Evolutionary conservation across 2,888 invertebrate genomes (phyloP).

Genomic region (Lepidocyrtinus sp.): DNA sequence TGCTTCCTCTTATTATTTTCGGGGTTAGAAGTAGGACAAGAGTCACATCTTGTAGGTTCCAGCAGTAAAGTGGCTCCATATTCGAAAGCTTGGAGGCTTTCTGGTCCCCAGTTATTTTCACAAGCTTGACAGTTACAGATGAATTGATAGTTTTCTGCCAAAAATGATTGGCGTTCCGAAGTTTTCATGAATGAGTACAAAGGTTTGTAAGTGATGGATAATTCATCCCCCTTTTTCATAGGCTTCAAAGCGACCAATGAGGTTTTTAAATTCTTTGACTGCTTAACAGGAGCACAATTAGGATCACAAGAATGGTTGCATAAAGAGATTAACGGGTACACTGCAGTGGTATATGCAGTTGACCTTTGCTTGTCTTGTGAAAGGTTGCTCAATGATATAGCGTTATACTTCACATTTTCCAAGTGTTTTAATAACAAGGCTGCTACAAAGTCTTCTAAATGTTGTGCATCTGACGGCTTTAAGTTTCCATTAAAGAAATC

Average conservation of each 20-base stretch:
- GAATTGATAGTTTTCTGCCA: conserved; percentile 64
- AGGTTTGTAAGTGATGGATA: conserved; percentile 67
- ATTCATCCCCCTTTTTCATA: conserved; percentile 62
- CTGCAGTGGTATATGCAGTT: conserved; percentile 51
- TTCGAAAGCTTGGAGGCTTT: not conserved
- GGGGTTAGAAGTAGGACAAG: not conserved
- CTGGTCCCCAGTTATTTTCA: conserved; percentile 46
- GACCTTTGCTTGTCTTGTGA: not conserved
- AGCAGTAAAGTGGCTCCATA: not conserved
- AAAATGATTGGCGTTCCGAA: conserved; percentile 45
- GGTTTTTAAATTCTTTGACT: conserved; percentile 39
- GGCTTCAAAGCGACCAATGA: conserved; percentile 53
- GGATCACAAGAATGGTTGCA: conserved; percentile 68
- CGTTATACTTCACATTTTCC: conserved; percentile 63
- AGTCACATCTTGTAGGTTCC: conserved; percentile 26
- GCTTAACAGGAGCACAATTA: conserved; percentile 60
- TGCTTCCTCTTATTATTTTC: conserved; percentile 21
- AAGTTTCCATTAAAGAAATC: conserved; percentile 31
- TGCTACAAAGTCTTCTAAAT: conserved; percentile 52
- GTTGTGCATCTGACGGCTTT: not conserved
- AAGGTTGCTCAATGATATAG: conserved; percentile 61
- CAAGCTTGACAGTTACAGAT: conserved; percentile 64
- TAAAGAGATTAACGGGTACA: conserved; percentile 61
- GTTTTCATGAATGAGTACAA: conserved; percentile 51
- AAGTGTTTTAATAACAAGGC: conserved; percentile 60